Base-by-base conservation (phyloP, 2,113 vertebrate species). In the Cyanoliseus patagonus region DNA sequence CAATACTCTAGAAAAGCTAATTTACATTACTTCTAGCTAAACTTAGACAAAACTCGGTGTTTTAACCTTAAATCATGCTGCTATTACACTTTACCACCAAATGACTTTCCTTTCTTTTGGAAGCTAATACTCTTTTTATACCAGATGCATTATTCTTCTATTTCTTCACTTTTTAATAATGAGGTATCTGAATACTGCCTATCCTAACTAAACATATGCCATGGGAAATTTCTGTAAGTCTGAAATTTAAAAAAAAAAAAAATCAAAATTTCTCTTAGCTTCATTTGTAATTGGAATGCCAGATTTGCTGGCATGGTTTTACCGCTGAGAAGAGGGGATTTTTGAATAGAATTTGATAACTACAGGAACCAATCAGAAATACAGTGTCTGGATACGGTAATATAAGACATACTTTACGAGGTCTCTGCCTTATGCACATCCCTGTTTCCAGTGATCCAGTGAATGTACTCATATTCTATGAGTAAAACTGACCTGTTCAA, bases 281-380 rank as follows among this genome's bases (percentile, higher is more conserved):
- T 61, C 30, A 64, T 91, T 94, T 94, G 42, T 88, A 57, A 70
- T 35, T 81, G 62, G 66, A 96, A 94, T 52, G 22, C 39, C 88
- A 93, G 68, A 88, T 94, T 80, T 72, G 42, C 66, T 92, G 86
- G 88, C 94, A 75, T 13, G 22, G 24, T 78, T 94, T 88, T 78
- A 47, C 7, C 51, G 33, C 42, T 83, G 51, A 93, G 69, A 94
- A 51, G 59, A 92, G 37, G 42, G 16, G 64, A 92, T 66, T 94
- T 95, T 92, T 93, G 90, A 90, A 90, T 88, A 94, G 94, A 46
- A 84, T 64, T 74, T 84, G 87, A 84, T 79, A 96, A 92, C 85
- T 69, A 86, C 30, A 92, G 82, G 92, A 93, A 90, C 49, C 41
- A 83, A 51, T 80, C 28, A 85, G 46, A 94, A 92, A 80, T 33